A percentile compares a stretch with the other conserved stretches of the same genome.
These are phyloP conservation scores for Anomalospiza imberbis DNA, from an alignment of 2,797 vertebrate species.

Conservation along the genomic window DNA sequence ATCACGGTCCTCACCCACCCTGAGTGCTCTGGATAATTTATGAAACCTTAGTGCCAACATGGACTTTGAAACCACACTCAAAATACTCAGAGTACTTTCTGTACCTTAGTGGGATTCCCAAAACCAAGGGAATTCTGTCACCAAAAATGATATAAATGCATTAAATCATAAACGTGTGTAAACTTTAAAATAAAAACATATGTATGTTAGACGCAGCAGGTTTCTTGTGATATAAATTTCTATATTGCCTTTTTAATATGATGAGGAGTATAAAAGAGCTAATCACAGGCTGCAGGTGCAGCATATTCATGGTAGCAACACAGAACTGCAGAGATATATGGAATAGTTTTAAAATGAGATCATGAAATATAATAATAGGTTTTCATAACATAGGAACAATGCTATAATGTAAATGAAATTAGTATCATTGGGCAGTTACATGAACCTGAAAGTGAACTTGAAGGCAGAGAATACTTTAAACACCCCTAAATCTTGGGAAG, in stretches of 20 bases:
- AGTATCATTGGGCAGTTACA: background rate
- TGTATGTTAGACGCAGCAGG: background rate
- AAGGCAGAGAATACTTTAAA: constrained; percentile 2
- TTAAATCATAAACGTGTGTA: background rate
- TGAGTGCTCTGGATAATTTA: background rate
- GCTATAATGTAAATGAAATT: background rate
- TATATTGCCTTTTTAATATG: background rate
- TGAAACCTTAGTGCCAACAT: rapidly evolving
- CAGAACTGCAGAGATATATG: background rate
- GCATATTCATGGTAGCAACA: background rate
- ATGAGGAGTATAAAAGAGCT: background rate
- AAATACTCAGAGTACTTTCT: background rate
- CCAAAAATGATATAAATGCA: background rate
- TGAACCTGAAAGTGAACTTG: background rate
- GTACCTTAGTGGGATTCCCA: background rate
- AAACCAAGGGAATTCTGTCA: background rate
- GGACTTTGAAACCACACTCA: background rate
- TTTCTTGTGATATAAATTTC: background rate
- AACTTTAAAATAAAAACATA: background rate
- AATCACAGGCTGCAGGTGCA: background rate
- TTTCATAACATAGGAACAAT: constrained; percentile 14
- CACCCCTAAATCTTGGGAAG: background rate
- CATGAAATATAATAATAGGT: constrained; percentile 8
- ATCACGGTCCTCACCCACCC: background rate
- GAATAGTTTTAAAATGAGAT: background rate